These are phyloP conservation scores for Misgurnus mizolepis DNA, from an alignment of 2,113 vertebrate species.

Conservation along the genomic window DNA sequence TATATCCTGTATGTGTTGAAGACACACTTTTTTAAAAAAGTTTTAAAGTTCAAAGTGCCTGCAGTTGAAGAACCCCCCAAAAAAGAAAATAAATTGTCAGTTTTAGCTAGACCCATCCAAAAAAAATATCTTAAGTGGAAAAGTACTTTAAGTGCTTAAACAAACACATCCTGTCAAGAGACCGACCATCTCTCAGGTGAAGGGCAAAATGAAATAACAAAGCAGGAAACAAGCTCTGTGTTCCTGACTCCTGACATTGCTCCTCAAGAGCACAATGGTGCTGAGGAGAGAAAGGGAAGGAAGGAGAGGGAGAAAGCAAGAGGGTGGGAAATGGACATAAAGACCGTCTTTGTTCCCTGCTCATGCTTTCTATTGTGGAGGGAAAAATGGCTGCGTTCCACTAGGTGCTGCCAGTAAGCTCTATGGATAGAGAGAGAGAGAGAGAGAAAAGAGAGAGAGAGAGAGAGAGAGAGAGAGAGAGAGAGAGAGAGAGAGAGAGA, in stretches of 20 bases:
- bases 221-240: conserved; percentile 11
- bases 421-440: not conserved
- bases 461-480: conserved; percentile 1
- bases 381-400: conserved; percentile 28
- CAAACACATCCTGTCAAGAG: not conserved
- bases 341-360: conserved; percentile 27
- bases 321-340: conserved; percentile 23
- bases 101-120: not conserved
- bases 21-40: too few species aligned
- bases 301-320: conserved; percentile 10
- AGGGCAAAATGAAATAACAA: conserved; percentile 46
- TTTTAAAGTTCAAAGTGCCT: not conserved
- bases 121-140: not conserved
- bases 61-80: not conserved
- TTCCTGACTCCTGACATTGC: conserved; percentile 40
- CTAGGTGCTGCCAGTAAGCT: conserved; percentile 36
- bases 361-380: conserved; percentile 31
- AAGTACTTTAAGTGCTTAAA: conserved; percentile 18
- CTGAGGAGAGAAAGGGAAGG: not conserved
- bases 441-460: not conserved
- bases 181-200: conserved; percentile 35
- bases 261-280: conserved; percentile 10
- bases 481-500: conserved; percentile 1
- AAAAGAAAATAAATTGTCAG: not conserved
- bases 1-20: too few species aligned